These are phyloP conservation scores for Genyomyrus donnyi DNA, from an alignment of 2,113 vertebrate genomes.

Conservation along the genomic window DNA sequence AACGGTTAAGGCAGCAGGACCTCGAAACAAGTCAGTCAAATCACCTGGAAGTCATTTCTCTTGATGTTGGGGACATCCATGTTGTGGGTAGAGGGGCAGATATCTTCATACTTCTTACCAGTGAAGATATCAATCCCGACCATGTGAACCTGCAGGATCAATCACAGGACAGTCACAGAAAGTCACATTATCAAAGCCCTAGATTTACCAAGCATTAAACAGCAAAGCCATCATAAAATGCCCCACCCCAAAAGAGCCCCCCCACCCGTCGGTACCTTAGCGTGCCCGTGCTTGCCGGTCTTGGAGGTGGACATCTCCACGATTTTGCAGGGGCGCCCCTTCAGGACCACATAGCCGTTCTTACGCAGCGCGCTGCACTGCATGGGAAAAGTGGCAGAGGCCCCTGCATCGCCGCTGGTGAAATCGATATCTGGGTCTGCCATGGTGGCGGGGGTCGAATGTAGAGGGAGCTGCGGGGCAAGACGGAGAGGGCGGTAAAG, in stretches of 20 bases:
- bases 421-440: conserved; percentile 87
- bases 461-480: conserved; percentile 42
- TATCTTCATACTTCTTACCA: conserved; percentile 97
- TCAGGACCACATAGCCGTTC: conserved; percentile 93
- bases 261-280: conserved; percentile 69
- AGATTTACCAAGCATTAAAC: not conserved
- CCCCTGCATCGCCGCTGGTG: conserved; percentile 82
- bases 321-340: conserved; percentile 92
- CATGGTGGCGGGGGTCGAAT: conserved; percentile 69
- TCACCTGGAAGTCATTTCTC: conserved; percentile 90
- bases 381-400: conserved; percentile 86
- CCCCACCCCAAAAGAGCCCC: too few species aligned
- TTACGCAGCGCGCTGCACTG: conserved; percentile 97
- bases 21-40: conserved; percentile 8
- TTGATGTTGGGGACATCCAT: conserved; percentile 98
- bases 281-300: conserved; percentile 94
- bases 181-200: not conserved
- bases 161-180: not conserved
- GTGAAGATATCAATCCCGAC: conserved; percentile 98
- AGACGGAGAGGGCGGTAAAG: not conserved
- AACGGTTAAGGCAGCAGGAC: not conserved
- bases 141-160: conserved; percentile 76
- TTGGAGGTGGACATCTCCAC: conserved; percentile 98
- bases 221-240: not conserved
- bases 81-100: conserved; percentile 98